These are phyloP conservation scores for Xiphorhynchus elegans DNA, from an alignment of 2,113 vertebrate genomes.

Conservation along the genomic window DNA sequence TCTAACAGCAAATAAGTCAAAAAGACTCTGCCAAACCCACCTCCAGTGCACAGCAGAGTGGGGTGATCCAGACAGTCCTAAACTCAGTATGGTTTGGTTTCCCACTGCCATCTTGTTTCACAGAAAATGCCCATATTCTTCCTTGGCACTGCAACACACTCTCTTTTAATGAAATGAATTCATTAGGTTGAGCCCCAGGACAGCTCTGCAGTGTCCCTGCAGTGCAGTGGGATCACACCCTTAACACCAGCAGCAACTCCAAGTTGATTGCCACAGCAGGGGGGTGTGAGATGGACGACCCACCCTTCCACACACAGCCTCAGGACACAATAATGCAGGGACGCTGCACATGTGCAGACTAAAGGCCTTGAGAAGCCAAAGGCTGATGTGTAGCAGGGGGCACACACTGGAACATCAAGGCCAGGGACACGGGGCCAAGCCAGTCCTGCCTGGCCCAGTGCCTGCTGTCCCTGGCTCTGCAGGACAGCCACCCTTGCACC, in stretches of 20 bases:
- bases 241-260: background rate
- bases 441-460: fast-evolving
- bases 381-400: fast-evolving
- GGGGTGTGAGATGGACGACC: fast-evolving
- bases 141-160: background rate
- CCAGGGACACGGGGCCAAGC: fast-evolving
- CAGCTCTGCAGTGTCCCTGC: background rate
- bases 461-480: background rate
- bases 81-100: background rate
- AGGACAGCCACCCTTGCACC: background rate
- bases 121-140: background rate
- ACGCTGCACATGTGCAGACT: background rate
- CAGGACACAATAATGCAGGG: background rate
- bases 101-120: background rate
- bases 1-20: background rate
- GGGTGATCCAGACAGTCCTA: background rate
- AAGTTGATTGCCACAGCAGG: background rate
- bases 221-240: fast-evolving
- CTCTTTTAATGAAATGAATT: background rate
- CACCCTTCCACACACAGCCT: fast-evolving
- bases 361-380: background rate
- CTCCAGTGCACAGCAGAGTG: fast-evolving
- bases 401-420: background rate
- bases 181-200: background rate
- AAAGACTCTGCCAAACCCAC: background rate